Evolutionary conservation across 2,797 vertebrate species (phyloP).

Genomic region (Pipistrellus nathusii): DNA sequence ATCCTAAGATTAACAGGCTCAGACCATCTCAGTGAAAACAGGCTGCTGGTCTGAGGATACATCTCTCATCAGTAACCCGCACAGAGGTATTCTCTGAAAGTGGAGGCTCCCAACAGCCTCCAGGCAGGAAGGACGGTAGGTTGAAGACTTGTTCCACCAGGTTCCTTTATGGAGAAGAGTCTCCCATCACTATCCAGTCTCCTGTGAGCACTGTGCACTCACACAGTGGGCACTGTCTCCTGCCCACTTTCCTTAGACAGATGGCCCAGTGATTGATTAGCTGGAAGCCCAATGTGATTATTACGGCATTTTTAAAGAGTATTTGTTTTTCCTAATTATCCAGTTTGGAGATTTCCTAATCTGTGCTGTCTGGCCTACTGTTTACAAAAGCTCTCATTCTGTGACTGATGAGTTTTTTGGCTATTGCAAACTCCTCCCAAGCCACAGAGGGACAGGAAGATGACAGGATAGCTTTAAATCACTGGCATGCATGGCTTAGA

Average conservation of each 20-base stretch:
- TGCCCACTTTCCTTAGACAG: not conserved
- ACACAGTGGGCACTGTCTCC: not conserved
- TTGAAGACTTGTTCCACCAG: not conserved
- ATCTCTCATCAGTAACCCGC: not conserved
- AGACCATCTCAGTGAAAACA: not conserved
- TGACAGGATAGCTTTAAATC: not conserved
- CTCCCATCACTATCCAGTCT: not conserved
- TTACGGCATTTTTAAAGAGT: not conserved
- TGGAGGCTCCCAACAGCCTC: not conserved
- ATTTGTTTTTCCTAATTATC: constrained; percentile 64
- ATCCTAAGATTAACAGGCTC: not conserved
- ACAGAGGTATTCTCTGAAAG: not conserved
- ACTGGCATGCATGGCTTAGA: not conserved
- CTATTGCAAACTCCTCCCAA: not conserved
- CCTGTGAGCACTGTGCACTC: not conserved
- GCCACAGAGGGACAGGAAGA: not conserved
- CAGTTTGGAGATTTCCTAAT: constrained; percentile 43
- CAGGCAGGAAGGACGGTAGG: not conserved
- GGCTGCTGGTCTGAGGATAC: not conserved
- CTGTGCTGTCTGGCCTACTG: not conserved
- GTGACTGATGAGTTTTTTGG: not conserved
- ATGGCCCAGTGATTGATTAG: not conserved
- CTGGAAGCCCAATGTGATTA: not conserved
- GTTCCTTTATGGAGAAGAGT: not conserved
- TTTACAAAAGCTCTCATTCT: constrained; percentile 35